phyloP scores from a whole-genome alignment of 2,113 vertebrate genomes.

The Panthera leo region DNA sequence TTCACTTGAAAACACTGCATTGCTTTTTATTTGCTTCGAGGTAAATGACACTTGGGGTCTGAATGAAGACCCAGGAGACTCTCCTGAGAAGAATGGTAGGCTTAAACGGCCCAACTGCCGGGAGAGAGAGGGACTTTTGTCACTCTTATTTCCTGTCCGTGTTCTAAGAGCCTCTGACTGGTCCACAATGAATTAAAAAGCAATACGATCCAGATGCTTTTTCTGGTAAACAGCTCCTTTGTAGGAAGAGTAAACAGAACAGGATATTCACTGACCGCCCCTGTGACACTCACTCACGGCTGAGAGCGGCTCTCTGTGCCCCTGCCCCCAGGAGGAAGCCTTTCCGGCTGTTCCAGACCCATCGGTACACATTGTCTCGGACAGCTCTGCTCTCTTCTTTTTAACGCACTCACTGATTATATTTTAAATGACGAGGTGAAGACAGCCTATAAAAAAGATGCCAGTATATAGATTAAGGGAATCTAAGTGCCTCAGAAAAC shows the following conservation, averaged over 20 bases:
- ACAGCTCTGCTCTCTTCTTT: neutral
- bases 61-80: neutral
- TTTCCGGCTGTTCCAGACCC: fast-evolving
- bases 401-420: neutral
- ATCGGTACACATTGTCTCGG: fast-evolving
- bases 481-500: neutral
- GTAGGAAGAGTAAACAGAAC: constrained; percentile 44
- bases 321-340: fast-evolving
- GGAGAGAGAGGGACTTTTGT: constrained; percentile 28
- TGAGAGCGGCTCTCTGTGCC: neutral
- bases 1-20: neutral
- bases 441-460: neutral
- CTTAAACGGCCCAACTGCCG: neutral
- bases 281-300: neutral
- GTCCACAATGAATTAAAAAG: constrained; percentile 66
- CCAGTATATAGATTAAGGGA: neutral
- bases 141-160: constrained; percentile 56
- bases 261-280: neutral
- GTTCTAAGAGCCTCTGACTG: constrained; percentile 70
- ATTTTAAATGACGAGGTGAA: neutral
- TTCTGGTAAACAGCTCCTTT: constrained; percentile 72
- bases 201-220: constrained; percentile 77
- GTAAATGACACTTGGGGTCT: neutral
- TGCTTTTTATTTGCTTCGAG: neutral
- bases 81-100: neutral